phyloP scores from a whole-genome alignment of 2,888 invertebrate species.

The Aphodius sticticus region DNA sequence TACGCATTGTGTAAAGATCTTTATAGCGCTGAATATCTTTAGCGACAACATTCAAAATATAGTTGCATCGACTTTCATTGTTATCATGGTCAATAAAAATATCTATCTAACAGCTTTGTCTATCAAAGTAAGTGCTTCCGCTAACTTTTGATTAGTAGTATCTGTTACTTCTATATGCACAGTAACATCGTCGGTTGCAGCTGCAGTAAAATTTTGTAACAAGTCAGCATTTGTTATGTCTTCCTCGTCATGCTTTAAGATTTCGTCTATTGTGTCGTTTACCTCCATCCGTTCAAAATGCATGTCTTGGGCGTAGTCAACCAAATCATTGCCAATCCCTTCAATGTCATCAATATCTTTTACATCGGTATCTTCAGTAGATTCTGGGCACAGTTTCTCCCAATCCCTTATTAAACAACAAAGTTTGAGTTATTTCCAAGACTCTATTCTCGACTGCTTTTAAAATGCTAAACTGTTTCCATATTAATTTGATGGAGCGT shows the following conservation, averaged over 20 bases:
- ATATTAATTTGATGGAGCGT: conserved; percentile 9
- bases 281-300: conserved; percentile 10
- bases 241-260: conserved; percentile 24
- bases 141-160: conserved; percentile 27
- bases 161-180: conserved; percentile 5
- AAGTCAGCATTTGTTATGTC: conserved; percentile 20
- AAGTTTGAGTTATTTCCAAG: conserved; percentile 21
- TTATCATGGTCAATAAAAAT: conserved; percentile 20
- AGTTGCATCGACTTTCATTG: conserved; percentile 4
- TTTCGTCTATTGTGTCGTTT: conserved; percentile 6
- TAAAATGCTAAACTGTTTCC: conserved; percentile 26
- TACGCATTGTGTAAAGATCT: conserved; percentile 17
- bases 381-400: conserved; percentile 14
- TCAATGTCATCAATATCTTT: conserved; percentile 16
- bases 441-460: conserved; percentile 27
- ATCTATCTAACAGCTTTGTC: conserved; percentile 19
- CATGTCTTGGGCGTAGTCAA: background rate
- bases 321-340: conserved; percentile 23
- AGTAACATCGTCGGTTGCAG: conserved; percentile 14
- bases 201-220: conserved; percentile 27
- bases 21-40: conserved; percentile 14
- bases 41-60: conserved; percentile 5
- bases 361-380: conserved; percentile 22
- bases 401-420: background rate
- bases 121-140: conserved; percentile 22